Percentiles rank a stretch among this genome's conserved stretches.
These are phyloP conservation scores for Blennius ocellaris DNA, from an alignment of 2,113 vertebrate species.

Conservation along the genomic window DNA sequence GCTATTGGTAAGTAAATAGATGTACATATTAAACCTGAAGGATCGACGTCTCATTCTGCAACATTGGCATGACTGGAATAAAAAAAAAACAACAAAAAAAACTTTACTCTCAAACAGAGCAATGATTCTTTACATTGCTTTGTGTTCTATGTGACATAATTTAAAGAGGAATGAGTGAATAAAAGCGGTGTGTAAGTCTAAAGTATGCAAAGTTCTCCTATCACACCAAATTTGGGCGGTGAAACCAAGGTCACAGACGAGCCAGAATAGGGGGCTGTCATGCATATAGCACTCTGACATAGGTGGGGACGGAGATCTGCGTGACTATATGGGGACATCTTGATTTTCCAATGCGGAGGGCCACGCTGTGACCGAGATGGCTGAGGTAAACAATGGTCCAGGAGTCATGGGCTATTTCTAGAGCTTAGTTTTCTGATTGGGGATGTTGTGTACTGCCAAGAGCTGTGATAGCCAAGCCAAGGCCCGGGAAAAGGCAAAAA, in stretches of 20 bases:
- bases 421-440: conserved; percentile 32
- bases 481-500: conserved; percentile 42
- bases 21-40: too few relatives aligned
- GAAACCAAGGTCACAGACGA: conserved; percentile 18
- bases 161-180: too few relatives aligned
- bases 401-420: conserved; percentile 53
- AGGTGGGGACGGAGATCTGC: conserved; percentile 19
- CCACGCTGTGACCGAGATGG: conserved; percentile 62
- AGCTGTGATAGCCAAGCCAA: conserved; percentile 66
- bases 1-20: too few relatives aligned
- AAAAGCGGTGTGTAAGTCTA: background rate
- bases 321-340: conserved; percentile 24
- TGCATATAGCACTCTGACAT: conserved; percentile 13
- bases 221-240: background rate
- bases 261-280: conserved; percentile 29
- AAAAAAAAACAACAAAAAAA: too few relatives aligned
- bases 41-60: too few relatives aligned
- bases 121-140: too few relatives aligned
- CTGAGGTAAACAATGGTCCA: conserved; percentile 62
- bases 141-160: too few relatives aligned
- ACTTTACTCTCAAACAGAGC: too few relatives aligned
- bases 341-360: conserved; percentile 29
- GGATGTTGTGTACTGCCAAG: conserved; percentile 55
- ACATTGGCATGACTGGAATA: too few relatives aligned
- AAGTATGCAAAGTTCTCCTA: background rate